Conservation (phyloP, 2,797 vertebrate species). For the Tenualosa ilisha region DNA sequence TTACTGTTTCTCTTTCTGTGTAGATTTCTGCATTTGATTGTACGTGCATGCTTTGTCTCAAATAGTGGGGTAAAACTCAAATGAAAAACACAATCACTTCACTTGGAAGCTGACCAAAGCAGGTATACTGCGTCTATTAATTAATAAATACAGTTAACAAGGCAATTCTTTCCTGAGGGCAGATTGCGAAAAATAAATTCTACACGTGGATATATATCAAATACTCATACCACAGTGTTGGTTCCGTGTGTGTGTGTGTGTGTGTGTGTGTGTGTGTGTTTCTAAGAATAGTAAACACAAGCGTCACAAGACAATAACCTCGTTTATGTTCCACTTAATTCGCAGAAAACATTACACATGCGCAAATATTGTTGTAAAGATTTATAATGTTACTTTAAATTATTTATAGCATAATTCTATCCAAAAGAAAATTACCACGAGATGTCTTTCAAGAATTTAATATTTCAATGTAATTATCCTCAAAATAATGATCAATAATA, state of each 20-base stretch:
- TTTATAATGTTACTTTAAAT: too few relatives aligned
- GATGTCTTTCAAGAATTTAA: neutral
- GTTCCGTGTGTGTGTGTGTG: constrained; percentile 14
- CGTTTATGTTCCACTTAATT: constrained; percentile 3
- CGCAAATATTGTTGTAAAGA: neutral
- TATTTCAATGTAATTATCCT: neutral
- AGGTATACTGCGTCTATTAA: neutral
- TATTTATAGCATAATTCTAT: neutral
- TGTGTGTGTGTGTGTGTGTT: neutral
- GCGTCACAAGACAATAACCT: constrained; percentile 3
- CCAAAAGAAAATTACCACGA: neutral
- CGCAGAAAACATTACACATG: neutral
- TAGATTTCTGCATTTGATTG: neutral
- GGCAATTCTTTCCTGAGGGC: neutral
- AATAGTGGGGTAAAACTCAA: neutral
- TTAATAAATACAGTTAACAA: neutral
- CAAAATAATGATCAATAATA: neutral
- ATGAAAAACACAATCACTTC: neutral
- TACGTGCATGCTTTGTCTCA: neutral
- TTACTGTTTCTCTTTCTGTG: neutral
- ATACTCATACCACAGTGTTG: neutral
- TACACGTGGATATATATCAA: neutral
- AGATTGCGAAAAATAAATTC: neutral
- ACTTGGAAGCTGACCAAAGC: neutral
- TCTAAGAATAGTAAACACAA: neutral